Conservation (phyloP, 2,113 vertebrate genomes). For the Peucedramus taeniatus region DNA sequence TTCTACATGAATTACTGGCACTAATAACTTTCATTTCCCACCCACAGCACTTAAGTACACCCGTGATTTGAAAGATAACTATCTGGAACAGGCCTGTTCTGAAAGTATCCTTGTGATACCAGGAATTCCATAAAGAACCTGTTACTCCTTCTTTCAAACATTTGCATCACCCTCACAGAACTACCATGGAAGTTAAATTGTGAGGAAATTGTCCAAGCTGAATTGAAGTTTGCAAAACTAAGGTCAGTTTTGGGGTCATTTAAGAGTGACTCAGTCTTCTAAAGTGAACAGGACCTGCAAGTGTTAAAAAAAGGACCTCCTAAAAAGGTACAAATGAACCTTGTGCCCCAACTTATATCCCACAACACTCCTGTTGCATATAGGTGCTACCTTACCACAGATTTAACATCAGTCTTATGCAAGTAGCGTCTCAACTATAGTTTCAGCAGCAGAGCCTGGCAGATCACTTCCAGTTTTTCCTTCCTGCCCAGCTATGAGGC, state of each 20-base stretch:
- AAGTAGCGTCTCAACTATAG: not conserved
- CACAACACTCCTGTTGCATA: not conserved
- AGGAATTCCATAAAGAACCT: not conserved
- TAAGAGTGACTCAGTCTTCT: not conserved
- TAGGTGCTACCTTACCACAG: not conserved
- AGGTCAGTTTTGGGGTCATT: not conserved
- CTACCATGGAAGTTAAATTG: not conserved
- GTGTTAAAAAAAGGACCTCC: not conserved
- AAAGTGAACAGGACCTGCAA: fast-evolving
- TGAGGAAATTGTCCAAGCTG: not conserved
- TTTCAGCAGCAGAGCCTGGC: not conserved
- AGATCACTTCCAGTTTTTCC: not conserved
- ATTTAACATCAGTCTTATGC: not conserved
- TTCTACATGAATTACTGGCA: slow-evolving; percentile 8
- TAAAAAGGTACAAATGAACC: not conserved
- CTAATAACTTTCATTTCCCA: not conserved
- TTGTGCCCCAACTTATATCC: fast-evolving
- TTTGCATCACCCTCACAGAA: not conserved
- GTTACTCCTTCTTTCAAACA: not conserved
- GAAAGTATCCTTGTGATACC: not conserved
- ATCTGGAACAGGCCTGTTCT: not conserved
- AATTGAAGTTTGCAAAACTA: not conserved
- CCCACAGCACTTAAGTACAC: not conserved
- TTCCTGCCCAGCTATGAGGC: not conserved
- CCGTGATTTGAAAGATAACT: not conserved